Evolutionary conservation across 2,113 vertebrate genomes (phyloP).

Genomic region (Eidolon helvum): DNA sequence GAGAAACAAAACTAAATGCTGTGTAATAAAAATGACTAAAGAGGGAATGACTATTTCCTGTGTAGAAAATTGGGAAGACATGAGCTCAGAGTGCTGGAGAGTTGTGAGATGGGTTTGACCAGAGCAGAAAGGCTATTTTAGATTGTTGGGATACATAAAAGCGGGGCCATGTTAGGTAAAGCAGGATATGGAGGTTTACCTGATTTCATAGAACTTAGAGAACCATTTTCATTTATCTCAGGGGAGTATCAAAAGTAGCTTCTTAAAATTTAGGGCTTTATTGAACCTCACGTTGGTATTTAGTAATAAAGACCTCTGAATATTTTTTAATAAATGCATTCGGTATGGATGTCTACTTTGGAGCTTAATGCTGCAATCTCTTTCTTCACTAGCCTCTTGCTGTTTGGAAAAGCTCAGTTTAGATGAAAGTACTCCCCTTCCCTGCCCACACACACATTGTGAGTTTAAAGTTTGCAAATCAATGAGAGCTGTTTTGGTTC

Average conservation of each 20-base stretch:
- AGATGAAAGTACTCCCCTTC: background rate
- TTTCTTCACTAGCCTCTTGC: background rate
- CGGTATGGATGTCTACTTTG: background rate
- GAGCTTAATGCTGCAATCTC: background rate
- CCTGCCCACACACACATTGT: background rate
- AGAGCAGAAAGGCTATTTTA: background rate
- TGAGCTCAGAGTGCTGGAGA: background rate
- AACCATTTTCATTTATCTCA: background rate
- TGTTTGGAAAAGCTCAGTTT: background rate
- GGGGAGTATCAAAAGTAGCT: background rate
- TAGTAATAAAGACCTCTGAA: background rate
- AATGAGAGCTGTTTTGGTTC: background rate
- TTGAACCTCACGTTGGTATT: background rate
- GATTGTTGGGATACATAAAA: background rate
- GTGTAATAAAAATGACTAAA: background rate
- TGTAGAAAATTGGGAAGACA: background rate
- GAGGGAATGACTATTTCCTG: background rate
- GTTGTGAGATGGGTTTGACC: background rate
- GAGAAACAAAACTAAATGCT: background rate
- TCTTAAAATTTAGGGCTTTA: constrained; percentile 6
- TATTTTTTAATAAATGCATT: constrained; percentile 6
- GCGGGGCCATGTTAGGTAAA: background rate
- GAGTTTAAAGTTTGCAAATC: constrained; percentile 4
- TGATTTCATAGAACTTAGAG: background rate
- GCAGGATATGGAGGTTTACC: background rate